Conservation (phyloP, 2,888 invertebrate genomes). For the Heliconius ismenius region DNA sequence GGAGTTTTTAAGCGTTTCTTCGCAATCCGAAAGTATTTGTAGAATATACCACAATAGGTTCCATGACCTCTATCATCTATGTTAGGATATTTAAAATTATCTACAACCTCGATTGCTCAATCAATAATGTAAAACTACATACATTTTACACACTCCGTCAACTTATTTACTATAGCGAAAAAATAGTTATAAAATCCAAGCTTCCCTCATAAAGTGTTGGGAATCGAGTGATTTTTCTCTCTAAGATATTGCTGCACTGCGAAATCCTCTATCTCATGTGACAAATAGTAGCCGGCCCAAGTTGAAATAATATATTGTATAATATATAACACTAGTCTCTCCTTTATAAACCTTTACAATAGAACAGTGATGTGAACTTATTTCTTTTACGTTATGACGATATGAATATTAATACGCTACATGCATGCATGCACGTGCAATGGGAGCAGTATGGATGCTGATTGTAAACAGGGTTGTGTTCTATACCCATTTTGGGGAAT, state of each 20-base stretch:
- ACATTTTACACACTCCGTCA: background rate
- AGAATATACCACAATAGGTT: no score
- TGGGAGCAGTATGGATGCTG: no score
- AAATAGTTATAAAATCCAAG: constrained; percentile 4
- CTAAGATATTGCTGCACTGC: constrained; percentile 10
- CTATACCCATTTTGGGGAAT: no score
- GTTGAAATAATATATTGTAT: constrained; percentile 29
- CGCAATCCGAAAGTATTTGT: no score
- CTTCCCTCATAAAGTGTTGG: constrained; percentile 10
- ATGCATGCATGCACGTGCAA: background rate
- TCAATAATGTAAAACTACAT: background rate
- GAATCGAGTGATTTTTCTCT: constrained; percentile 32
- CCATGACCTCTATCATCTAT: no score
- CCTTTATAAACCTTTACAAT: background rate
- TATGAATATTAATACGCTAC: background rate
- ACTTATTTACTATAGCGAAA: constrained; percentile 6
- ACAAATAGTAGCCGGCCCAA: constrained; percentile 28
- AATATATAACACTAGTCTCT: constrained; percentile 11
- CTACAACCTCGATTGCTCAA: background rate
- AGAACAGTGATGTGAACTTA: background rate
- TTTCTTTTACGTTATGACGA: background rate
- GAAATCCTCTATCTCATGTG: constrained; percentile 24
- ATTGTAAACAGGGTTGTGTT: no score
- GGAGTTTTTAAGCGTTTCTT: no score
- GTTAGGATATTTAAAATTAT: background rate